Evolutionary conservation across 1,140 invertebrate genomes (phyloP), one percentile per base, ranked within the genome.

Genomic region (Trachymyrmex septentrionalis): DNA sequence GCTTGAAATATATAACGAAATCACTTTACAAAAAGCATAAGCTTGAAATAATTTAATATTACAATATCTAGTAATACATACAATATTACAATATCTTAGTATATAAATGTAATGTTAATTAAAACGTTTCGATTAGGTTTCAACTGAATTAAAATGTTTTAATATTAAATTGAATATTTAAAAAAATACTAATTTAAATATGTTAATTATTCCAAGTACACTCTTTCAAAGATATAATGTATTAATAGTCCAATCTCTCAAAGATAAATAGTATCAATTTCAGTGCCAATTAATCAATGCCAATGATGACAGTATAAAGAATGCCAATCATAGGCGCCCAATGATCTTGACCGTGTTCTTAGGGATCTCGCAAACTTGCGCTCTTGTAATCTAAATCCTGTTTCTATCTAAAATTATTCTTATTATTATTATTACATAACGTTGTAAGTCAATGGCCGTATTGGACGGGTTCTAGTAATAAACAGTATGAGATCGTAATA

Each of bases 371-470:
- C 38, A 61, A 80, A 71, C 57, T 84, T 48, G 61, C n/a, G n/a
- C 19, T 21, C 50, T 14, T 16, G 16, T 59, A 24, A 87, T 72
- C 38, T 24, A 38, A 73, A 81, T 77, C 77, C 66, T 73, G 27
- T 57, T 38, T 16, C 48, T 57, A 69, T 67, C 84, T 88, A 88
- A 86, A 91, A 88, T 86, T 90, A 85, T 78, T 86, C 84, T 34
- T 30, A 30, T 34, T 34, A 34, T 34, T 34, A 34, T 34, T 34
- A 34, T 34, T 34, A 34, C 30, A 34, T 34, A 34, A 34, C 72
- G 78, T 55, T 10, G n/a, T 44, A 19, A 73, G 57, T 88, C 86
- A 57, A 34, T 24, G 63, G 38, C 78, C 87, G 38, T 66, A 16
- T 50, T 50, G 63, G 12, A 69, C 81, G 78, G 38, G 86, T 90